These are phyloP conservation scores for Labeo calbasu DNA, from an alignment of 2,797 vertebrate genomes.

Conservation along the genomic window DNA sequence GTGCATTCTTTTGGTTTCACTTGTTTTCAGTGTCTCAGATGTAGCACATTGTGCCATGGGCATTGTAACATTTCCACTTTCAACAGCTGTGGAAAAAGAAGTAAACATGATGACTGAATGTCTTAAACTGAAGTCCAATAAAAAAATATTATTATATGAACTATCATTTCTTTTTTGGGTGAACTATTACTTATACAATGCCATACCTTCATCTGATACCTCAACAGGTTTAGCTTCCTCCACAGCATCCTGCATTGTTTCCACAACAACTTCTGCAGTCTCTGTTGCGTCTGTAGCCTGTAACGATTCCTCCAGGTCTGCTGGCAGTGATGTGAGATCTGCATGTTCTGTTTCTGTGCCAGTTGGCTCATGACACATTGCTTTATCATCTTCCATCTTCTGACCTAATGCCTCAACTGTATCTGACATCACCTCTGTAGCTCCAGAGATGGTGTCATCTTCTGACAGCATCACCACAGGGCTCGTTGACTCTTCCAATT, in stretches of 20 bases:
- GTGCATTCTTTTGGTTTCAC: not conserved
- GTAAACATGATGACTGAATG: not conserved
- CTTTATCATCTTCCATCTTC: not conserved
- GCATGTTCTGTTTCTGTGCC: not conserved
- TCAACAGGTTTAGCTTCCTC: not conserved
- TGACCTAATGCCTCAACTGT: not conserved
- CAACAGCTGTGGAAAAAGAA: constrained; percentile 12
- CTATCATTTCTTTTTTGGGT: not conserved
- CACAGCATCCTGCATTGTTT: not conserved
- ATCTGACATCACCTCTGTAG: not conserved
- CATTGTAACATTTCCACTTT: constrained; percentile 52
- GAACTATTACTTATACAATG: not conserved
- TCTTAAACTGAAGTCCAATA: not conserved
- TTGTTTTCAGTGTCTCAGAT: not conserved
- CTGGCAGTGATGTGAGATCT: not conserved
- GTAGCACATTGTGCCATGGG: constrained; percentile 44
- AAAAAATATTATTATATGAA: not conserved
- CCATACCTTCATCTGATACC: constrained; percentile 14
- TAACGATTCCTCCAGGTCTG: not conserved
- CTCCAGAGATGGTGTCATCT: constrained; percentile 45
- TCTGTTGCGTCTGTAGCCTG: not conserved
- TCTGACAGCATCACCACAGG: constrained; percentile 5
- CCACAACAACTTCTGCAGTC: not conserved
- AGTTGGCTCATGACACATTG: not conserved
- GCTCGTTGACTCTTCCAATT: not conserved